Evolutionary conservation across 1,140 invertebrate species (phyloP).

Genomic region (Drosophila auraria): DNA sequence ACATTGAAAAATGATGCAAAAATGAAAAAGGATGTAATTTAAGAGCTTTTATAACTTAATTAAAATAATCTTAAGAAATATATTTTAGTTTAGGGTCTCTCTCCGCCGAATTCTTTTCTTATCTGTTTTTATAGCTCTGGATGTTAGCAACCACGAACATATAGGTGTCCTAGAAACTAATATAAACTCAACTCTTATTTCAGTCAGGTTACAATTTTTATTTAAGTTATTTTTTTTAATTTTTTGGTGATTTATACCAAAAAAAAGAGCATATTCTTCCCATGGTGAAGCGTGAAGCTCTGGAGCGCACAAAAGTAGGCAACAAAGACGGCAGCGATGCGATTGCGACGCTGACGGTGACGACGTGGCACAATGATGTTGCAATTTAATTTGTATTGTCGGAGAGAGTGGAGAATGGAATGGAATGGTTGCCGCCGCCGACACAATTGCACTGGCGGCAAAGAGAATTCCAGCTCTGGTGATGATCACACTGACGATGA

Average conservation of each 20-base stretch:
- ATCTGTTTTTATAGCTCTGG: too few relatives aligned
- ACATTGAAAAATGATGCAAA: not conserved
- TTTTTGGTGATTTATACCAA: too few relatives aligned
- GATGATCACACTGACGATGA: constrained; percentile 39
- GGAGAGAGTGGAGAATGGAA: constrained; percentile 26
- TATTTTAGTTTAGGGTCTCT: too few relatives aligned
- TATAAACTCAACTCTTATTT: too few relatives aligned
- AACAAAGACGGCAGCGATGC: constrained; percentile 56
- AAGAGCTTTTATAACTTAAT: too few relatives aligned
- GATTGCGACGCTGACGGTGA: constrained; percentile 23
- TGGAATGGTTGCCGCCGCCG: constrained; percentile 46
- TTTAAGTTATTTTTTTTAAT: too few relatives aligned
- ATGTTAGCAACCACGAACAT: too few relatives aligned
- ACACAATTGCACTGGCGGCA: constrained; percentile 70
- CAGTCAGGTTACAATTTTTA: too few relatives aligned
- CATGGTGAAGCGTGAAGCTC: constrained; percentile 10
- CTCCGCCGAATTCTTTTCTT: too few relatives aligned
- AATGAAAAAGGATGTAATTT: too few relatives aligned
- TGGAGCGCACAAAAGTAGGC: constrained; percentile 64
- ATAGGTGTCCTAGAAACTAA: too few relatives aligned
- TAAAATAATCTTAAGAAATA: too few relatives aligned
- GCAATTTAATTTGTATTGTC: constrained; percentile 82
- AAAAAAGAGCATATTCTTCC: not conserved
- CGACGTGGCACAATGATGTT: constrained; percentile 72
- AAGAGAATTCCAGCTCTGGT: constrained; percentile 33